Evolutionary conservation across 2,797 vertebrate genomes (phyloP).

Genomic region (Anisognathus igniventris): DNA sequence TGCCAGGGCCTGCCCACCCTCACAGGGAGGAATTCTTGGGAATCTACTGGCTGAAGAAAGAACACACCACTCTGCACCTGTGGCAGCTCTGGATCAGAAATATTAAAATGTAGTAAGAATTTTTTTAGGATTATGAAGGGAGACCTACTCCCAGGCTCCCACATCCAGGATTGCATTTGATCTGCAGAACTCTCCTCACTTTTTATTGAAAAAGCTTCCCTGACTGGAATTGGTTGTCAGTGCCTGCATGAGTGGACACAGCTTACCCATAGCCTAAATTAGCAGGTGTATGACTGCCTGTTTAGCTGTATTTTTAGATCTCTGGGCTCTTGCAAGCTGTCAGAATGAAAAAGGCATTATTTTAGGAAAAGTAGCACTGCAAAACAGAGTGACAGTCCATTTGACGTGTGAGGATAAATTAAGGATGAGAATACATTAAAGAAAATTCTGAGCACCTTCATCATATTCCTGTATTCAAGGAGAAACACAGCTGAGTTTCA

Average conservation of each 20-base stretch:
- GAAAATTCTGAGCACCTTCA: not conserved
- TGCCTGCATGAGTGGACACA: not conserved
- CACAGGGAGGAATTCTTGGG: not conserved
- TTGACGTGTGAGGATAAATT: slow-evolving; percentile 42
- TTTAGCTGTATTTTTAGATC: slow-evolving; percentile 29
- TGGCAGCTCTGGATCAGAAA: not conserved
- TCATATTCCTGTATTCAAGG: slow-evolving; percentile 49
- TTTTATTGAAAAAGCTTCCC: not conserved
- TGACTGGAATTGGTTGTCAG: not conserved
- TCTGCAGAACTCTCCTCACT: fast-evolving
- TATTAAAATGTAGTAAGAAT: not conserved
- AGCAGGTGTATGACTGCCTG: slow-evolving; percentile 48
- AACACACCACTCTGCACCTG: not conserved
- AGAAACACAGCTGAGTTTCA: slow-evolving; percentile 59
- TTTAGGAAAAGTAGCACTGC: slow-evolving; percentile 23
- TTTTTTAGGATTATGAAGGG: not conserved
- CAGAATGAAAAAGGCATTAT: slow-evolving; percentile 21
- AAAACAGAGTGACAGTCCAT: slow-evolving; percentile 15
- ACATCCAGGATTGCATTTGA: not conserved
- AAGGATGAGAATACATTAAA: not conserved
- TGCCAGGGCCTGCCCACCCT: fast-evolving
- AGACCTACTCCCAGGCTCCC: not conserved
- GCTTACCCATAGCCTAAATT: slow-evolving; percentile 16
- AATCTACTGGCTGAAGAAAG: not conserved
- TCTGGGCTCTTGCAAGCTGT: not conserved